These are phyloP conservation scores for Eupeodes luniger DNA, from an alignment of 2,888 invertebrate genomes.

Conservation along the genomic window DNA sequence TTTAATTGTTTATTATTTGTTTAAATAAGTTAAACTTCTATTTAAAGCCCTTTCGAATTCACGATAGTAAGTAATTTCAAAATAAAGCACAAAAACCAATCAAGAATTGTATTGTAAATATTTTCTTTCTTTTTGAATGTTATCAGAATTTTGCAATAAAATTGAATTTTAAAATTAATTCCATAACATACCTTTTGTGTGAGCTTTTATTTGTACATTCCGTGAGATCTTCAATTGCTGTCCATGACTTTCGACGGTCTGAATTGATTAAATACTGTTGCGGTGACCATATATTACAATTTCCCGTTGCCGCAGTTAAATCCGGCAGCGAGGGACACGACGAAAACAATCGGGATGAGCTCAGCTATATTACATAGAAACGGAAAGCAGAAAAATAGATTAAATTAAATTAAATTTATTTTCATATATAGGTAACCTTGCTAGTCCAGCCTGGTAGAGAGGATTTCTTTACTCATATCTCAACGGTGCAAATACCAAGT, in stretches of 20 bases:
- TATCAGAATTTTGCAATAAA: conserved; percentile 1
- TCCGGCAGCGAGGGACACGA: conserved; percentile 83
- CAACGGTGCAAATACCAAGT: too few species aligned
- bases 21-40: too few species aligned
- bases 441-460: background rate
- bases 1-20: too few species aligned
- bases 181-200: conserved; percentile 85
- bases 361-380: conserved; percentile 75
- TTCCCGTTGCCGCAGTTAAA: conserved; percentile 79
- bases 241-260: conserved; percentile 92
- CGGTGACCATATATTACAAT: conserved; percentile 82
- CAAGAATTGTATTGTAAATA: background rate
- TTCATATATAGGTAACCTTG: background rate
- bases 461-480: background rate
- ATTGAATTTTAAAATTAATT: conserved; percentile 16
- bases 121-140: background rate
- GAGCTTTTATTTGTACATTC: conserved; percentile 86
- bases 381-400: background rate
- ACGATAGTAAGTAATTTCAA: background rate
- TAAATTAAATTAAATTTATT: conserved; percentile 28
- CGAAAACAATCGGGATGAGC: conserved; percentile 78
- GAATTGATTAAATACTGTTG: conserved; percentile 83
- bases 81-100: background rate
- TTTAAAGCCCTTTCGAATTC: too few species aligned
- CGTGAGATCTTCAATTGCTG: conserved; percentile 90